These are phyloP conservation scores for Drosophila recens DNA, from an alignment of 2,888 invertebrate species.

Conservation along the genomic window DNA sequence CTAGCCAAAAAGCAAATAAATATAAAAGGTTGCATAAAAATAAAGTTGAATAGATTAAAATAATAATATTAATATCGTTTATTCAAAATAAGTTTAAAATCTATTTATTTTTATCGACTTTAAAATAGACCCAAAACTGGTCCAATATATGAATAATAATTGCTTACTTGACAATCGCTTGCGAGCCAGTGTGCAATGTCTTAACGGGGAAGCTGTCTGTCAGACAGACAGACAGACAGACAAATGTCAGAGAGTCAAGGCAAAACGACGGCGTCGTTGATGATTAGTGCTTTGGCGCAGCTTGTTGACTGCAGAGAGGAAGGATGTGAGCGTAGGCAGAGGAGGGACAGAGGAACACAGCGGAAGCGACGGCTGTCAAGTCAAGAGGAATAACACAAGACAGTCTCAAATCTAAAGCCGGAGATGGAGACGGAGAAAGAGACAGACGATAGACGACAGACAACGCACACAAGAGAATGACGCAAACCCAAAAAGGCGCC, in stretches of 20 bases:
- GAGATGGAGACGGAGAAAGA: conserved; percentile 1
- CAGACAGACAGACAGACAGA: conserved; percentile 38
- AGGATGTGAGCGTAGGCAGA: background rate
- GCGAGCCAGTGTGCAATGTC: conserved; percentile 44
- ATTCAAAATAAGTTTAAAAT: too few species aligned
- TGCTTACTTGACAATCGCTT: background rate
- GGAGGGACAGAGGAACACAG: conserved; percentile 12
- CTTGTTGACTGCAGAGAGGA: background rate
- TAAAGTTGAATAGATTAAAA: too few species aligned
- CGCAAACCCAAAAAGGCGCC: conserved; percentile 31
- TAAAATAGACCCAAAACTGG: background rate
- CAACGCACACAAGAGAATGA: conserved; percentile 40
- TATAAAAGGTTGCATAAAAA: too few species aligned
- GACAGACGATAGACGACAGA: conserved; percentile 30
- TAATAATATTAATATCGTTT: too few species aligned
- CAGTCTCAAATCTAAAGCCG: conserved; percentile 31
- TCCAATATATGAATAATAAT: background rate
- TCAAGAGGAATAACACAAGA: conserved; percentile 62
- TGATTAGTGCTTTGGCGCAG: conserved; percentile 62
- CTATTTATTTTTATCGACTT: too few species aligned
- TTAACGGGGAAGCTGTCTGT: conserved; percentile 47
- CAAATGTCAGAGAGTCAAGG: conserved; percentile 71
- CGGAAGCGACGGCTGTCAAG: conserved; percentile 62
- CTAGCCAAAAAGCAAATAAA: too few species aligned
- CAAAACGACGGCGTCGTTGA: conserved; percentile 50